Evolutionary conservation across 2,113 vertebrate genomes (phyloP), one percentile per base, ranked within the genome.

Genomic region (Amblyopsis rosae): DNA sequence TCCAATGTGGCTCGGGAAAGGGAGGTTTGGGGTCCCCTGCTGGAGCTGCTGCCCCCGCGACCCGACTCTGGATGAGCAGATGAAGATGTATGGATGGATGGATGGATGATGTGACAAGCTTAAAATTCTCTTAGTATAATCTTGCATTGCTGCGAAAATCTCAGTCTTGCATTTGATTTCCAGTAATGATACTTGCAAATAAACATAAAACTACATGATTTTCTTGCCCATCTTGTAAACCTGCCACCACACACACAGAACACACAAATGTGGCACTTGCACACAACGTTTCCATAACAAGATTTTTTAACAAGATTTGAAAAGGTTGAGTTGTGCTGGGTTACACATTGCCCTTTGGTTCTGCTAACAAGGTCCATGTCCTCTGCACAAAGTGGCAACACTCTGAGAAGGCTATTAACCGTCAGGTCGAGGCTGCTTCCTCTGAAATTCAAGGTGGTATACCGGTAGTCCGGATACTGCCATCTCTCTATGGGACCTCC

Each of bases 221-320:
- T 26, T 26, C 26, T 15, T 15, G 11, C 1, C 49, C 49, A 51
- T 51, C 9, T 15, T 12, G 11, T 51, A 11, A 51, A 51, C 10
- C 49, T 51, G 53, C 7, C 50, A 51, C 50, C 1, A 55, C 12
- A 54, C 69, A 64, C 56, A n/a, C 16, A 57, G 17, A 41, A 41
- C 35, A 41, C 35, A 6, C 35, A 41, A 26, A 8, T 8, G 7
- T 41, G 35, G 4, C 57, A 35, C 57, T 10, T 9, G 15, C 55
- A 57, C 55, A 32, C 10, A 46, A 33, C 12, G 76, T 62, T 51
- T 53, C 16, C 10, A 26, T 41, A 48, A 69, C 50, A 41, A 45
- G 32, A 33, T 41, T 59, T 70, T 69, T 62, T 64, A 72, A 73
- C 58, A 67, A 58, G 49, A 65, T 11, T 56, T 76, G 66, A 65